These are phyloP conservation scores for Musca vetustissima DNA, from an alignment of 1,140 invertebrate species.

Conservation along the genomic window DNA sequence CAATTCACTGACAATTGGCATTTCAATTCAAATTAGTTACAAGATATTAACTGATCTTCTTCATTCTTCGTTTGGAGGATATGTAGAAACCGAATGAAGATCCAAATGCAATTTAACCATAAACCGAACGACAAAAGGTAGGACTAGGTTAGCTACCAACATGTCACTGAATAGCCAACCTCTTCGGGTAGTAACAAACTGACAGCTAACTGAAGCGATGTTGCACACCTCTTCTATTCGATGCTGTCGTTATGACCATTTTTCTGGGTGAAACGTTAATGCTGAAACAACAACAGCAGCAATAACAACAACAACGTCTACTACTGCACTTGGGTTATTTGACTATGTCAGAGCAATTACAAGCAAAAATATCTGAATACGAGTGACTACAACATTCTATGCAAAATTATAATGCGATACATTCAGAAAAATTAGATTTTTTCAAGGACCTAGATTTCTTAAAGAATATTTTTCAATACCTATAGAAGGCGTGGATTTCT, in stretches of 20 bases:
- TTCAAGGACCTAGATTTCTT: too few relatives aligned
- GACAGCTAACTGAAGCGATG: background rate
- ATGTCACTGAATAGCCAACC: background rate
- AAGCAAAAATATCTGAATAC: conserved; percentile 6
- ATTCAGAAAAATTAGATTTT: too few relatives aligned
- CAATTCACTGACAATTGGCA: conserved; percentile 29
- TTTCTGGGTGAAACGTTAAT: too few relatives aligned
- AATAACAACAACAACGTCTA: too few relatives aligned
- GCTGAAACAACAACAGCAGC: too few relatives aligned
- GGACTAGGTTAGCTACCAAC: background rate
- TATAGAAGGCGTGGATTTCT: too few relatives aligned
- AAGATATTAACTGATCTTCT: conserved; percentile 29
- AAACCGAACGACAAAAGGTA: background rate
- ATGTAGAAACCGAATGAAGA: background rate
- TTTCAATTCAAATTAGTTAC: conserved; percentile 32
- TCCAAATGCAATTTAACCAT: conserved; percentile 13
- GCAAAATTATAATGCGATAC: too few relatives aligned
- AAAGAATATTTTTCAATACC: too few relatives aligned
- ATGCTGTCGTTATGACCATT: too few relatives aligned
- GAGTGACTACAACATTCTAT: too few relatives aligned
- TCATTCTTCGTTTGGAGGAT: background rate
- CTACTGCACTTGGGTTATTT: background rate
- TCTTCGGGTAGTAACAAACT: too few relatives aligned
- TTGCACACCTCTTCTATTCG: background rate
- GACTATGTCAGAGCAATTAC: conserved; percentile 14